Percentiles rank a stretch among this genome's conserved stretches.
Evolutionary conservation across 2,888 invertebrate species (phyloP).

Genomic region (Drosophila macrospina): DNA sequence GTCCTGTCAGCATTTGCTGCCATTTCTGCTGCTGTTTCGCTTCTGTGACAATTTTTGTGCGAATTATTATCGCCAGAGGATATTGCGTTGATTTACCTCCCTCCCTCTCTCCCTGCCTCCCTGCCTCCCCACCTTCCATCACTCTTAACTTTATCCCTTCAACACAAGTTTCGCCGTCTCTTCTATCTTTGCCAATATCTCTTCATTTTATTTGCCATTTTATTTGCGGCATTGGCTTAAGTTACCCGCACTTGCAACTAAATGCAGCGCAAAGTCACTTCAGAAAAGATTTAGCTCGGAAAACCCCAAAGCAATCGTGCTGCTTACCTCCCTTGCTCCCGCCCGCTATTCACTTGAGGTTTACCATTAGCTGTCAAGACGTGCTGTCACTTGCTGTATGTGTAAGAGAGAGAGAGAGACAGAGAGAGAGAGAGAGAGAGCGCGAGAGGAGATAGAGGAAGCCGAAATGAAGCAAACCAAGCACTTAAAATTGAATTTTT

Average conservation of each 20-base stretch:
- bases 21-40: conserved; percentile 7
- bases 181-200: conserved; percentile 49
- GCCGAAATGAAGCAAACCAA: conserved; percentile 52
- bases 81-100: conserved; percentile 57
- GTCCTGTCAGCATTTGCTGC: conserved; percentile 49
- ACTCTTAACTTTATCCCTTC: not conserved
- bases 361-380: conserved; percentile 65
- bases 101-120: too few relatives aligned
- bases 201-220: conserved; percentile 57
- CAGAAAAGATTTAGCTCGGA: conserved; percentile 28
- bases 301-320: conserved; percentile 11
- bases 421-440: not conserved
- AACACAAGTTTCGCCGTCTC: not conserved
- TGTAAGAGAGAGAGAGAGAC: not conserved
- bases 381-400: conserved; percentile 52
- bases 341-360: conserved; percentile 32
- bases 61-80: conserved; percentile 77
- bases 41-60: conserved; percentile 69
- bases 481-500: conserved; percentile 82
- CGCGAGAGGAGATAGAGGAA: not conserved
- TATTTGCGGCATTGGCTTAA: conserved; percentile 70
- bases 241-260: conserved; percentile 58
- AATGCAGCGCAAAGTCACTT: conserved; percentile 73
- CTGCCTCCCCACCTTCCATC: too few relatives aligned
- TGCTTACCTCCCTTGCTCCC: not conserved